Evolutionary conservation across 1,140 invertebrate genomes (phyloP), one percentile per base, ranked within the genome.

Genomic region (Lasioglossum albipes): DNA sequence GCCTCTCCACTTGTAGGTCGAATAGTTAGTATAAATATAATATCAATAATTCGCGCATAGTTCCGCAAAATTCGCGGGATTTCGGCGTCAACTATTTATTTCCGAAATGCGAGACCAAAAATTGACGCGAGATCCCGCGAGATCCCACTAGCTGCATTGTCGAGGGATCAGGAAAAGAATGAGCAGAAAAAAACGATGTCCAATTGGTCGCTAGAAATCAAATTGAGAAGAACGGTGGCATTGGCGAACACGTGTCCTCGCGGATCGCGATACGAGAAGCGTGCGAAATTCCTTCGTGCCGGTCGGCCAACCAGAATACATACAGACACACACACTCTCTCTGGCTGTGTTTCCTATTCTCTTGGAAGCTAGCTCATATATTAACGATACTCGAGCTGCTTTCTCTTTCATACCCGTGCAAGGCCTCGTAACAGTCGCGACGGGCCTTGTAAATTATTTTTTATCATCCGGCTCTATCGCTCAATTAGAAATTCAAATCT

Each of bases 351-450:
- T 16, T 27, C 36, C 27, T 4, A 75, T 16, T 12, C 49, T 64
- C 64, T 75, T 68, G 65, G 45, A 12, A 64, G 36, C 74, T 57
- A 62, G 70, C 66, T 77, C n/a, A 10, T 81, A 85, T 81, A 81
- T 85, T 73, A 85, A 22, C 72, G 70, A 45, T 59, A 75, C 49
- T 61, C 82, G 49, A 78, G 71, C 59, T 42, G 27, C 65, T 82
- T 71, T 74, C 59, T 61, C 59, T 57, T 76, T 85, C 84, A 78
- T 59, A 84, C 74, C 66, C 45, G 45, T 22, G 36, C 22, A 66
- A 65, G 75, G n/a, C 45, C 4, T 78, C 72, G 68, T 42, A 7
- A 69, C 42, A 36, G 27, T 67, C 73, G n/a, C 54, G 54, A 7
- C 54, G 20, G 54, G 54, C 18, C 18, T 7, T 7, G 57, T n/a